A percentile compares a stretch with the other conserved stretches of the same genome.
These are phyloP conservation scores for Drosophila macrospina DNA, from an alignment of 2,888 invertebrate species.

Conservation along the genomic window DNA sequence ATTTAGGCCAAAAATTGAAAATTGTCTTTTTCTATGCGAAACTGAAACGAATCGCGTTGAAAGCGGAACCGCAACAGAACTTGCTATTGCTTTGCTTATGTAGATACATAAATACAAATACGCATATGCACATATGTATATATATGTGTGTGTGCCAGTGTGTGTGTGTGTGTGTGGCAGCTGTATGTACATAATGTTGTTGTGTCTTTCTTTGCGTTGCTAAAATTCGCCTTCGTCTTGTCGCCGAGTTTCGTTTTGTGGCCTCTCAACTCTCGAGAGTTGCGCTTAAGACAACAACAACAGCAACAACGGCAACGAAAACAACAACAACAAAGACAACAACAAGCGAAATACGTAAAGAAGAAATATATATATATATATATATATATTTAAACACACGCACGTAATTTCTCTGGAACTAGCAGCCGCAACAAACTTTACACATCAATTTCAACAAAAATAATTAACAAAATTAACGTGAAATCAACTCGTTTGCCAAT, in stretches of 20 bases:
- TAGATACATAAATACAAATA: neutral
- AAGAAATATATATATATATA: constrained; percentile 17
- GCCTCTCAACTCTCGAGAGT: constrained; percentile 15
- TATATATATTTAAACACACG: constrained; percentile 66
- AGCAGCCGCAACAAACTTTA: constrained; percentile 25
- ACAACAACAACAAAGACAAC: neutral
- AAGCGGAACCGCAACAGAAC: constrained; percentile 21
- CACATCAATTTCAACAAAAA: constrained; percentile 64
- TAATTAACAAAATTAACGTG: constrained; percentile 67
- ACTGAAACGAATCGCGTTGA: constrained; percentile 4
- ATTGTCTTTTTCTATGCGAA: constrained; percentile 6
- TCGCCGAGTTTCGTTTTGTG: constrained; percentile 6
- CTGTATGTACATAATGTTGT: constrained; percentile 5
- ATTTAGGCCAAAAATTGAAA: neutral
- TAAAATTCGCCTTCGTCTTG: constrained; percentile 47
- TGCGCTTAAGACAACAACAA: constrained; percentile 12
- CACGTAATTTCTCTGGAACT: constrained; percentile 73
- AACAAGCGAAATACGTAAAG: constrained; percentile 6
- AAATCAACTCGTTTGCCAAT: constrained; percentile 18
- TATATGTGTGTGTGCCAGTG: constrained; percentile 8
- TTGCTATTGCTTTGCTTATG: constrained; percentile 16
- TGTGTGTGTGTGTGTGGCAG: constrained; percentile 14
- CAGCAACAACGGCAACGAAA: neutral
- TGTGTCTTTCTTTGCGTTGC: constrained; percentile 38
- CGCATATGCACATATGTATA: neutral